Percentiles rank a stretch among this genome's conserved stretches.
Conservation (phyloP, 2,888 invertebrate genomes). For the Patella caerulea region DNA sequence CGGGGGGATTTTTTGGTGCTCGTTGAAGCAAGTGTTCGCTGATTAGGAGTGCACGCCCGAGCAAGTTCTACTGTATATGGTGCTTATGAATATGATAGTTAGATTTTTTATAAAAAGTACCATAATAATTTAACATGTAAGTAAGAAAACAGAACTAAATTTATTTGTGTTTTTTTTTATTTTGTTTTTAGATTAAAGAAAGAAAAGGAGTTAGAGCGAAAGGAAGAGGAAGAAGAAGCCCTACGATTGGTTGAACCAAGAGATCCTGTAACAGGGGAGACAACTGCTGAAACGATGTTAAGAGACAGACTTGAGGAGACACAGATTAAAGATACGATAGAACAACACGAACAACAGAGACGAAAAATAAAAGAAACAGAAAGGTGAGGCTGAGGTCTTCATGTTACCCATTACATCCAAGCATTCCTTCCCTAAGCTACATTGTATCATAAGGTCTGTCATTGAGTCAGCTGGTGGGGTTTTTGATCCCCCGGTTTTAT, state of each 20-base stretch:
- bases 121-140: background rate
- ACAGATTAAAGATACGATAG: conserved; percentile 45
- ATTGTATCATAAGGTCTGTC: too few relatives aligned
- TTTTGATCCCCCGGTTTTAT: too few relatives aligned
- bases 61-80: too few relatives aligned
- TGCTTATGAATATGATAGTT: background rate
- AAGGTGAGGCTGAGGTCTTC: conserved; percentile 41
- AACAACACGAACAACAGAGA: conserved; percentile 43
- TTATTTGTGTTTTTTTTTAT: background rate
- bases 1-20: too few relatives aligned
- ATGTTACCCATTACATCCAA: too few relatives aligned
- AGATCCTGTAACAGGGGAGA: conserved; percentile 59
- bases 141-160: background rate
- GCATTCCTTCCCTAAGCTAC: too few relatives aligned
- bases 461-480: too few relatives aligned
- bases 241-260: conserved; percentile 53
- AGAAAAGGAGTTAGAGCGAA: conserved; percentile 56
- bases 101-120: too few relatives aligned
- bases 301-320: conserved; percentile 52
- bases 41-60: too few relatives aligned
- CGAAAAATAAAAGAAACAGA: conserved; percentile 56
- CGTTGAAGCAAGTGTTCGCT: too few relatives aligned
- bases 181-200: conserved; percentile 49
- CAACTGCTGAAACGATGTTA: conserved; percentile 49
- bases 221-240: conserved; percentile 53